Evolutionary conservation across 2,888 invertebrate genomes (phyloP).

Genomic region (Lasioglossum zephyrum): DNA sequence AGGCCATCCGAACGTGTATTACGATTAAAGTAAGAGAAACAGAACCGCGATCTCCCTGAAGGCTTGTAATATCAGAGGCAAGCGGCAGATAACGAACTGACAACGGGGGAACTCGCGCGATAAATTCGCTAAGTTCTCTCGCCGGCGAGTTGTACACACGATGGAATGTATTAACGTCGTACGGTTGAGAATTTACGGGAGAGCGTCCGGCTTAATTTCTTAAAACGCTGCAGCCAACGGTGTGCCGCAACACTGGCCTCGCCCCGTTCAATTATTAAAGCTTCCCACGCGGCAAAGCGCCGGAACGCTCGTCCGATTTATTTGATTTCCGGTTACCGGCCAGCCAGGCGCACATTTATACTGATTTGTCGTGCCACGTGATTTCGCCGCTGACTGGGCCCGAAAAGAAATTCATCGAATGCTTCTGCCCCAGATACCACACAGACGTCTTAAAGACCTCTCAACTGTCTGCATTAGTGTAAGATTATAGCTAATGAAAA

Average conservation of each 20-base stretch:
- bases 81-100: constrained; percentile 45
- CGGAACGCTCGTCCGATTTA: not conserved
- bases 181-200: constrained; percentile 22
- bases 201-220: constrained; percentile 34
- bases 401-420: not conserved
- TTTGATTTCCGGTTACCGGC: constrained; percentile 20
- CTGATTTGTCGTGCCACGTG: constrained; percentile 4
- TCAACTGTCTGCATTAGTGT: too few species aligned
- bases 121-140: constrained; percentile 27
- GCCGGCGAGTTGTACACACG: not conserved
- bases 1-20: constrained; percentile 25
- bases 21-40: constrained; percentile 45
- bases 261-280: constrained; percentile 36
- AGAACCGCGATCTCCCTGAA: constrained; percentile 25
- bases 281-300: not conserved
- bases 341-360: not conserved
- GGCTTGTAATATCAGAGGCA: constrained; percentile 35
- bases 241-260: constrained; percentile 2
- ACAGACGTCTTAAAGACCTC: too few species aligned
- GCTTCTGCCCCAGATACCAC: too few species aligned
- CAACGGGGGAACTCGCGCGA: constrained; percentile 31
- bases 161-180: constrained; percentile 25
- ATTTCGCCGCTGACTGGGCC: not conserved
- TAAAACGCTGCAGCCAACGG: constrained; percentile 27
- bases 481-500: too few species aligned